A percentile compares a stretch with the other conserved stretches of the same genome.
Conservation (phyloP, 2,113 vertebrate species). For the Nesospiza acunhae region DNA sequence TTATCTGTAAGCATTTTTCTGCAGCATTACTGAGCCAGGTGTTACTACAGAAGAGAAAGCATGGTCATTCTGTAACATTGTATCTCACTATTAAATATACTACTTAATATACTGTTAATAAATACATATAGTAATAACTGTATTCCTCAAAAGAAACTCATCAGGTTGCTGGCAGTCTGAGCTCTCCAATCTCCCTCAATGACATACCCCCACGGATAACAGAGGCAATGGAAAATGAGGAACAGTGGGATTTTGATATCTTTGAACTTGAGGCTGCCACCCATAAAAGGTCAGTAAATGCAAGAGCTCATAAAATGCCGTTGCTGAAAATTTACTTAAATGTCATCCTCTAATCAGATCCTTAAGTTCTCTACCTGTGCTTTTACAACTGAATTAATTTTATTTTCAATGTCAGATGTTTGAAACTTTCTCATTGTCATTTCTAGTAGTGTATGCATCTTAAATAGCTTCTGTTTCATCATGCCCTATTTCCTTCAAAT, state of each 20-base stretch:
- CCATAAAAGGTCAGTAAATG: slow-evolving; percentile 83
- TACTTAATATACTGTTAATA: neutral
- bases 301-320: neutral
- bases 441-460: neutral
- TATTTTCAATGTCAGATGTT: neutral
- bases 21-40: neutral
- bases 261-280: slow-evolving; percentile 93
- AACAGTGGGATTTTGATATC: slow-evolving; percentile 94
- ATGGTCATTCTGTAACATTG: neutral
- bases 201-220: slow-evolving; percentile 90
- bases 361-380: neutral
- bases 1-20: neutral
- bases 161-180: slow-evolving; percentile 78
- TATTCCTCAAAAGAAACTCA: slow-evolving; percentile 78
- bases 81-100: neutral
- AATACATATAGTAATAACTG: neutral
- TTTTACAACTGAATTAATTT: slow-evolving; percentile 8
- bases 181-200: slow-evolving; percentile 81
- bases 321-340: slow-evolving; percentile 11
- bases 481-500: neutral
- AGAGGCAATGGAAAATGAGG: slow-evolving; percentile 91
- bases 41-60: neutral
- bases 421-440: neutral
- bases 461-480: neutral
- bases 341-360: neutral